phyloP scores from a whole-genome alignment of 35 echinoderm and acorn worm species.

The Heliocidaris tuberculata region DNA sequence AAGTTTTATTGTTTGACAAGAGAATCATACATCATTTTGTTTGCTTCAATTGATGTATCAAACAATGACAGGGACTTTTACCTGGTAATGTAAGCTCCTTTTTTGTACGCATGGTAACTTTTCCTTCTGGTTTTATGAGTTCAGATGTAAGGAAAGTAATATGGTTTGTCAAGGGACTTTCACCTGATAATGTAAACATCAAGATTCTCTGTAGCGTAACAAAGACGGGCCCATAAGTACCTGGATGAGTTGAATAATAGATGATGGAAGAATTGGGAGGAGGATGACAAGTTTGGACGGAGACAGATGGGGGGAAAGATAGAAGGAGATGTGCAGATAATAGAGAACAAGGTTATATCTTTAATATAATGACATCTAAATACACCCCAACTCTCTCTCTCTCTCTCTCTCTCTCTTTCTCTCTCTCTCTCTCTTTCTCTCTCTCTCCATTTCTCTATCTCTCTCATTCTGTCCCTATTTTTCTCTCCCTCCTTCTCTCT shows the following conservation, averaged over 20 bases:
- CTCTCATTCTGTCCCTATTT: neutral
- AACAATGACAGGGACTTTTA: neutral
- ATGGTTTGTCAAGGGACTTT: neutral
- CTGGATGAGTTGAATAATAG: neutral
- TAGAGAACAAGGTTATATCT: neutral
- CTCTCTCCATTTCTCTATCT: too few species aligned
- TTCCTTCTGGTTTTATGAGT: neutral
- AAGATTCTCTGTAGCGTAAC: neutral
- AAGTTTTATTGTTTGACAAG: neutral
- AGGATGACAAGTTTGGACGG: neutral
- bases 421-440: too few species aligned
- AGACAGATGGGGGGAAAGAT: neutral
- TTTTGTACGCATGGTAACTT: neutral
- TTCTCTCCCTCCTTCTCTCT: neutral
- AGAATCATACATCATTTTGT: neutral
- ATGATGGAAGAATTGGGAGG: neutral
- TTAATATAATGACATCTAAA: too few species aligned
- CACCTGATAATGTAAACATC: neutral
- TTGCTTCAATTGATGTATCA: neutral
- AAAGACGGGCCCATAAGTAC: neutral
- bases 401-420: too few species aligned
- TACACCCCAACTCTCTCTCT: too few species aligned
- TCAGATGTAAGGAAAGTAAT: neutral
- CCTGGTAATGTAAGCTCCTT: neutral
- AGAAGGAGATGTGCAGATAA: neutral